A percentile compares a stretch with the other conserved stretches of the same genome.
Evolutionary conservation across 2,888 invertebrate species (phyloP).

Genomic region (Aporophyla lueneburgensis): DNA sequence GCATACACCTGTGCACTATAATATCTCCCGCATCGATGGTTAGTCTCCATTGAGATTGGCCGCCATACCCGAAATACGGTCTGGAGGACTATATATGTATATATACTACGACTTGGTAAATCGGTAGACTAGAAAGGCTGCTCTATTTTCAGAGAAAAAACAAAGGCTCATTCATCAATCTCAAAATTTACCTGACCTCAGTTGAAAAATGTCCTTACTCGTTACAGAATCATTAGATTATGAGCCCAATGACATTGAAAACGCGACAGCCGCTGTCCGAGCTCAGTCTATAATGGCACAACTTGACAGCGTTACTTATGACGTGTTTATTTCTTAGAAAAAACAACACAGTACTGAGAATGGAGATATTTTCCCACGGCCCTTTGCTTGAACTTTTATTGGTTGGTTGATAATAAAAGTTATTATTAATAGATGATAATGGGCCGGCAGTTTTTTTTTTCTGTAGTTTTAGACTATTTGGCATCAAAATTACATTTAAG

Average conservation of each 20-base stretch:
- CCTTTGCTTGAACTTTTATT: slow-evolving; percentile 64
- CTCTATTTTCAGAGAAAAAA: not conserved
- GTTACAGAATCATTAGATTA: slow-evolving; percentile 32
- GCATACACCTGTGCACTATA: no score
- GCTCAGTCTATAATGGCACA: slow-evolving; percentile 39
- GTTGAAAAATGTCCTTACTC: not conserved
- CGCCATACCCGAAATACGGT: no score
- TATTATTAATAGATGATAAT: slow-evolving; percentile 38
- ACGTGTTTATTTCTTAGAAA: slow-evolving; percentile 73
- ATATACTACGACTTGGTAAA: slow-evolving; percentile 19
- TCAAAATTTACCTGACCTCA: slow-evolving; percentile 2
- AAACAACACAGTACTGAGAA: slow-evolving; percentile 73
- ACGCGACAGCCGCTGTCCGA: slow-evolving; percentile 33
- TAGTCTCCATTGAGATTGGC: no score
- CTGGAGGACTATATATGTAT: no score
- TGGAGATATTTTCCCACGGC: slow-evolving; percentile 77
- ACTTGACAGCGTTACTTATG: slow-evolving; percentile 49
- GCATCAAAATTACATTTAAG: not conserved
- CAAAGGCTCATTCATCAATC: slow-evolving; percentile 19
- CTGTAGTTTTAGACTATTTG: not conserved
- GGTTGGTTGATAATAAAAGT: slow-evolving; percentile 27
- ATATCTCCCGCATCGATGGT: no score
- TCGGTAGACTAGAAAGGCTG: slow-evolving; percentile 39
- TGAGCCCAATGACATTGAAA: slow-evolving; percentile 62
- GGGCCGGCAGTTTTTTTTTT: not conserved